A percentile compares a stretch with the other conserved stretches of the same genome.
These are phyloP conservation scores for Australoheros scitulus DNA, from an alignment of 2,113 vertebrate genomes.

Conservation along the genomic window DNA sequence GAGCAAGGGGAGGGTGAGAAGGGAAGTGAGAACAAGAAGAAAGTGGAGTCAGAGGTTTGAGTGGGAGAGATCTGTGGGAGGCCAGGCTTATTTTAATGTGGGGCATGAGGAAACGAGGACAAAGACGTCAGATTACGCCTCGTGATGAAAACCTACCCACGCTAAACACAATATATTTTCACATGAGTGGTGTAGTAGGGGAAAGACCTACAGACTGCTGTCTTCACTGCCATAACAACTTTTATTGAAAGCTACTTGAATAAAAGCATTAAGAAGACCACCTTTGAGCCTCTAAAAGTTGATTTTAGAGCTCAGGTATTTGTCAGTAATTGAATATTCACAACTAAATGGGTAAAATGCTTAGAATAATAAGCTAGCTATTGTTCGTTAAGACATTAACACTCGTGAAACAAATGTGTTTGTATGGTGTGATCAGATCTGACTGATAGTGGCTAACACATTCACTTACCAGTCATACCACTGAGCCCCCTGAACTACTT, in stretches of 20 bases:
- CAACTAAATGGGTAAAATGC: neutral
- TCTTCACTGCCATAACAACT: neutral
- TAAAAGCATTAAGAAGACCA: neutral
- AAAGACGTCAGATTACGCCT: constrained; percentile 38
- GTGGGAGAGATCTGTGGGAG: constrained; percentile 55
- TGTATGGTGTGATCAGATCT: neutral
- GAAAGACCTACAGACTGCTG: neutral
- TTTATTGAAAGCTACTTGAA: neutral
- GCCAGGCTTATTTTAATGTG: constrained; percentile 36
- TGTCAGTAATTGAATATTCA: neutral
- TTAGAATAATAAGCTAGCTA: neutral
- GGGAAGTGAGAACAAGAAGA: constrained; percentile 54
- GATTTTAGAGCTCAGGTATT: neutral
- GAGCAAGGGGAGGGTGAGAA: neutral
- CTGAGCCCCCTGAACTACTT: neutral
- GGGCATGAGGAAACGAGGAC: constrained; percentile 49
- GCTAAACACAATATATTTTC: neutral
- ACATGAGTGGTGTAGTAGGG: neutral
- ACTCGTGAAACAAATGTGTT: neutral
- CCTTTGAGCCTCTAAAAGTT: neutral
- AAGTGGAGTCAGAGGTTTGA: constrained; percentile 65
- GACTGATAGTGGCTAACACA: neutral
- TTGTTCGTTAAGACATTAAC: neutral
- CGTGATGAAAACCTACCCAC: constrained; percentile 10
- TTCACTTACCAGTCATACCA: neutral